Evolutionary conservation across 2,113 vertebrate species (phyloP), one percentile per base, ranked within the genome.

Genomic region (Calonectris borealis): DNA sequence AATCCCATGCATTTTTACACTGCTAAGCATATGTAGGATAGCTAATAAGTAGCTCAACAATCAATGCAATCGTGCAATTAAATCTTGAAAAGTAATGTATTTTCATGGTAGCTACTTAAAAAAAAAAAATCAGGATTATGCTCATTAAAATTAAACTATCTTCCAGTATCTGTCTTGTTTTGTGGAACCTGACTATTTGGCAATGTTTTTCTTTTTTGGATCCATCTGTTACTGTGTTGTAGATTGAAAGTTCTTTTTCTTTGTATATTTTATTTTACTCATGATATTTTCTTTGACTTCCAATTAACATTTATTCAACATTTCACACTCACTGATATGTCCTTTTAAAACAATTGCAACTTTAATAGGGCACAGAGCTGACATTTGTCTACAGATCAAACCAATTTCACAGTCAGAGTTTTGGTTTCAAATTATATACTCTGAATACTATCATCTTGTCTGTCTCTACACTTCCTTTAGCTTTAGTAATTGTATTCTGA

Each of bases 231-330:
- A 44, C 57, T 62, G 13, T 84, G 34, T 62, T 73, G 49, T 60
- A 79, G 48, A 51, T 38, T 64, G 57, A 81, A 93, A 86, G 34
- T 72, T 8, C 9, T 91, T 85, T 84, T 89, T 46, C 51, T 66
- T 86, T 89, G 52, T 91, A 20, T 86, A 11, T 83, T 93, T 97
- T 91, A 66, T 93, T 79, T 96, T 91, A 82, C 32, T 94, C 42
- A 36, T 86, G 42, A 29, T 90, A 93, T 95, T 93, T 96, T 93
- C 62, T 80, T 93, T 97, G 86, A 80, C 84, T 97, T 88, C 78
- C 82, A 95, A 95, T 97, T 97, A 97, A 95, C 87, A 97, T 95
- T 94, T 97, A 93, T 93, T 94, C 84, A 97, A 64, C 77, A 88
- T 86, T 82, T 88, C 69, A 77, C 46, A 11, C 69, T 82, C 77